A percentile compares a stretch with the other conserved stretches of the same genome.
Evolutionary conservation across 2,797 vertebrate genomes (phyloP).

Genomic region (Trichosurus vulpecula): DNA sequence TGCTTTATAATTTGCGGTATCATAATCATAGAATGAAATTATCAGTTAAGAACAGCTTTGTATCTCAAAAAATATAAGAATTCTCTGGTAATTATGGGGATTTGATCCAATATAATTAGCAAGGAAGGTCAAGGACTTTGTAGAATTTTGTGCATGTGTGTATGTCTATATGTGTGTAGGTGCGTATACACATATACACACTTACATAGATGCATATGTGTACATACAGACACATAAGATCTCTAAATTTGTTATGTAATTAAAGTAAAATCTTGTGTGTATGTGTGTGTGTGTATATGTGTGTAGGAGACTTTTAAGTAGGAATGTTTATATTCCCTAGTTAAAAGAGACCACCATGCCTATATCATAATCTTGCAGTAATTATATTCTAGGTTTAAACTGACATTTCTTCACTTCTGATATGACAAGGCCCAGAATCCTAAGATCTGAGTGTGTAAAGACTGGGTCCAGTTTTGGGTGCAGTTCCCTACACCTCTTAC

Average conservation of each 20-base stretch:
- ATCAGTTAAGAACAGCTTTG: conserved; percentile 33
- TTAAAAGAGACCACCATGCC: neutral
- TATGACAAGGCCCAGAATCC: neutral
- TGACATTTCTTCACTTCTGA: neutral
- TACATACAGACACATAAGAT: neutral
- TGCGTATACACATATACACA: neutral
- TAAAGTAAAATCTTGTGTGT: neutral
- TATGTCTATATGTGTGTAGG: neutral
- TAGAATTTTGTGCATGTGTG: neutral
- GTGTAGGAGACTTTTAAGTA: too few species aligned
- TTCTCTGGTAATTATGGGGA: conserved; percentile 8
- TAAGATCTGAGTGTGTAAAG: neutral
- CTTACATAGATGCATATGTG: neutral
- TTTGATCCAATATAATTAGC: neutral
- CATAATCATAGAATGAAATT: conserved; percentile 1
- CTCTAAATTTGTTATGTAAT: neutral
- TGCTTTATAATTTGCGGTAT: conserved; percentile 16
- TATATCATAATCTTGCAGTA: neutral
- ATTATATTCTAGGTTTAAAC: neutral
- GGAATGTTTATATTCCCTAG: neutral
- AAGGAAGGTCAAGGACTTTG: neutral
- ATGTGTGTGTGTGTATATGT: neutral
- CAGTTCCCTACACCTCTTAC: neutral
- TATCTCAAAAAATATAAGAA: conserved; percentile 50
- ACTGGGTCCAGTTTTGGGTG: neutral